A percentile compares a stretch with the other conserved stretches of the same genome.
phyloP scores from a whole-genome alignment of 2,113 vertebrate genomes.

The Isichthys henryi region DNA sequence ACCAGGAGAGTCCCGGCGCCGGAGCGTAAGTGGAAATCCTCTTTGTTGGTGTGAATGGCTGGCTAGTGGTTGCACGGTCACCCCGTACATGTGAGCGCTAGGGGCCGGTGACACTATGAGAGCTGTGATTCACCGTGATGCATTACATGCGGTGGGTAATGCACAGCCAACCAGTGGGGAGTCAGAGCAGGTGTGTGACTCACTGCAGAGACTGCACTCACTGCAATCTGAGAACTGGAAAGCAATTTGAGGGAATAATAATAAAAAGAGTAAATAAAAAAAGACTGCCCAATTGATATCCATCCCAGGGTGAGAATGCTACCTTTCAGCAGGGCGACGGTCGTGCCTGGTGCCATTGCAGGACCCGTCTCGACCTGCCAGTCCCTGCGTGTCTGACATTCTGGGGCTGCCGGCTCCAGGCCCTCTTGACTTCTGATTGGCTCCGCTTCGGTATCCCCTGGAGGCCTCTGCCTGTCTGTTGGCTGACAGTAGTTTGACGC shows the following conservation, averaged over 20 bases:
- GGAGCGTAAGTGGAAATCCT: not conserved
- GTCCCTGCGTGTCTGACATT: not conserved
- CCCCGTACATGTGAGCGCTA: not conserved
- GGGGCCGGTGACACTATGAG: not conserved
- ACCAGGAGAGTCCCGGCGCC: not conserved
- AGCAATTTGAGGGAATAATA: not conserved
- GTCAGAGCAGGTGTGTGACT: not conserved
- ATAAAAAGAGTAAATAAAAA: not conserved
- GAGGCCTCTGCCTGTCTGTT: not conserved
- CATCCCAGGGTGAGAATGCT: not conserved
- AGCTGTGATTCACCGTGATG: not conserved
- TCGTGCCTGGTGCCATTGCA: not conserved
- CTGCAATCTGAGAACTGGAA: not conserved
- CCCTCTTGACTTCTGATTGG: not conserved
- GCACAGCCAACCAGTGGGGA: not conserved
- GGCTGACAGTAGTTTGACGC: not conserved
- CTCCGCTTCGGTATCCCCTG: not conserved
- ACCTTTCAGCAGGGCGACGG: not conserved
- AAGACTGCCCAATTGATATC: not conserved
- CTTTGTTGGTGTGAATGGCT: not conserved
- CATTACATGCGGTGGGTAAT: not conserved
- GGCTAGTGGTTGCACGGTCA: not conserved
- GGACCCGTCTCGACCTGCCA: not conserved
- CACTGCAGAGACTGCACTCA: not conserved
- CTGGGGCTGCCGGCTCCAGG: not conserved